Conservation (phyloP, 1,140 invertebrate species). For the Dermatophagoides farinae region DNA sequence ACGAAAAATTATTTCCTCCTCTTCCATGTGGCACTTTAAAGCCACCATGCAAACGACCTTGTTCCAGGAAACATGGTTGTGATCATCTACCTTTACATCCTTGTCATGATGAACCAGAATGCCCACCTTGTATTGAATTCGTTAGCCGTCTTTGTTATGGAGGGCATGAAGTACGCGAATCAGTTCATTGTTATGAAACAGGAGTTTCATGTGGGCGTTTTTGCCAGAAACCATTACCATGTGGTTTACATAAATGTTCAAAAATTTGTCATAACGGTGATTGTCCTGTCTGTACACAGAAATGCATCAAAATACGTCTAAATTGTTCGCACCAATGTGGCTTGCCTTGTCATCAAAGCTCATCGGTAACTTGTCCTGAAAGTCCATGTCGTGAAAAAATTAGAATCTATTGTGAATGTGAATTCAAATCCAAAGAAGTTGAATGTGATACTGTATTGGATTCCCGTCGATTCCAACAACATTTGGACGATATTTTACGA, state of each 20-base stretch:
- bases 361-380: slow-evolving; percentile 35
- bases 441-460: slow-evolving; percentile 4
- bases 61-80: slow-evolving; percentile 52
- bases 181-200: slow-evolving; percentile 61
- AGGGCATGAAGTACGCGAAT: slow-evolving; percentile 43
- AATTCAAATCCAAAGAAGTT: neutral
- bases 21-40: slow-evolving; percentile 67
- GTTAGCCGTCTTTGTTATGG: slow-evolving; percentile 72
- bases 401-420: slow-evolving; percentile 9
- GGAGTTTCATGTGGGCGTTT: slow-evolving; percentile 72
- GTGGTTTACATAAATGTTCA: slow-evolving; percentile 54
- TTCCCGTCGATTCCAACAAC: neutral
- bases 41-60: slow-evolving; percentile 53
- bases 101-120: slow-evolving; percentile 47
- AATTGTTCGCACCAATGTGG: slow-evolving; percentile 72
- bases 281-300: slow-evolving; percentile 49
- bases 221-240: slow-evolving; percentile 52
- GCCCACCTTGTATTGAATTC: slow-evolving; percentile 81
- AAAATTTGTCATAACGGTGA: slow-evolving; percentile 47
- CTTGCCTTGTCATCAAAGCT: slow-evolving; percentile 47
- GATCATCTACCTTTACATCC: slow-evolving; percentile 53
- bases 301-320: slow-evolving; percentile 82
- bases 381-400: slow-evolving; percentile 37
- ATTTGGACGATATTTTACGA: neutral
- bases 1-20: slow-evolving; percentile 61